Evolutionary conservation across 2,888 invertebrate species (phyloP).

Genomic region (Trachelus troglodyta): DNA sequence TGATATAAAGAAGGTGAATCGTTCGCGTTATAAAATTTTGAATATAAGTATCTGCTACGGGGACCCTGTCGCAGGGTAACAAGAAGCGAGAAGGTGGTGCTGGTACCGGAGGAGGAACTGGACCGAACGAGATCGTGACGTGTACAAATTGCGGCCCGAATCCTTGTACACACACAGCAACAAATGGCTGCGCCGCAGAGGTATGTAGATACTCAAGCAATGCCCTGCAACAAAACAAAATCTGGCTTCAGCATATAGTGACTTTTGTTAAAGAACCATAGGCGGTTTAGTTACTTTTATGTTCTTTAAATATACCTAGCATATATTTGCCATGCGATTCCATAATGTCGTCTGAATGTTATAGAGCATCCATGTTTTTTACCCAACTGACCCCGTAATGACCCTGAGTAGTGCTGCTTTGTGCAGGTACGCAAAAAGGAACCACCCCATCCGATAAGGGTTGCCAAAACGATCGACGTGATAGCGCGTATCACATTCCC

Average conservation of each 20-base stretch:
- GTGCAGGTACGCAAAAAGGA: conserved; percentile 91
- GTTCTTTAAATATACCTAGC: neutral
- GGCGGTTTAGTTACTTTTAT: neutral
- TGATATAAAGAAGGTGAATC: conserved; percentile 45
- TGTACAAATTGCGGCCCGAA: conserved; percentile 86
- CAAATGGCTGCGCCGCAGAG: conserved; percentile 89
- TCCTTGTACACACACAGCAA: conserved; percentile 87
- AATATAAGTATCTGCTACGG: conserved; percentile 58
- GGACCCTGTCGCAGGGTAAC: conserved; percentile 76
- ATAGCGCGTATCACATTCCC: conserved; percentile 95
- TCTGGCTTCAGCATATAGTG: neutral
- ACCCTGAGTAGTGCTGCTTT: conserved; percentile 76
- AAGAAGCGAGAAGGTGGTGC: conserved; percentile 80
- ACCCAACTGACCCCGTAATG: conserved; percentile 20
- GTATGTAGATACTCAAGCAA: conserved; percentile 66
- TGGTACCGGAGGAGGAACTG: conserved; percentile 62
- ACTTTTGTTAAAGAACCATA: neutral
- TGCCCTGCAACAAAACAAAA: neutral
- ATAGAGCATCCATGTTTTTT: neutral
- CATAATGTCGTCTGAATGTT: neutral
- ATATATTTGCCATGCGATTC: neutral
- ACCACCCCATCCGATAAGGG: conserved; percentile 91
- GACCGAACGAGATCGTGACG: conserved; percentile 85
- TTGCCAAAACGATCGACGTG: conserved; percentile 94
- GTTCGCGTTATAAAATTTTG: conserved; percentile 33